These are phyloP conservation scores for Phrynocephalus vlangalii DNA, from an alignment of 2,797 vertebrate genomes.

Conservation along the genomic window DNA sequence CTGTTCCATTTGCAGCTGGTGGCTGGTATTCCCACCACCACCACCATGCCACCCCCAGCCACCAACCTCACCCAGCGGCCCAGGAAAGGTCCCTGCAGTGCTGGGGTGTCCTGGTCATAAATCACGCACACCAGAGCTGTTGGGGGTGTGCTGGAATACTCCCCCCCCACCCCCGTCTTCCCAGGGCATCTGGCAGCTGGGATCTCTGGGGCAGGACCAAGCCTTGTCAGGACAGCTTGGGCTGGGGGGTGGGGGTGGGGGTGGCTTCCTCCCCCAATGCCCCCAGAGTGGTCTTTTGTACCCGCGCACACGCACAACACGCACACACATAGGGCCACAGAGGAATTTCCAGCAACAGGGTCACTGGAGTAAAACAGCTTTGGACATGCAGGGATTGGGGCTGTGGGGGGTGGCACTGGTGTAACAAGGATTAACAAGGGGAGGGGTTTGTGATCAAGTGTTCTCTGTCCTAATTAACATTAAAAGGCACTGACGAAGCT, in stretches of 20 bases:
- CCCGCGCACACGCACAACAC: not conserved
- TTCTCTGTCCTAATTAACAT: conserved; percentile 60
- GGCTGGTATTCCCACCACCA: too few relatives aligned
- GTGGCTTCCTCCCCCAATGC: not conserved
- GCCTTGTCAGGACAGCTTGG: not conserved
- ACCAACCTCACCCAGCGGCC: too few relatives aligned
- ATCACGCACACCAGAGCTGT: too few relatives aligned
- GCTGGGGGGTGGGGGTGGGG: not conserved
- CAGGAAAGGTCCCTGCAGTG: too few relatives aligned
- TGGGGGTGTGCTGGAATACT: too few relatives aligned
- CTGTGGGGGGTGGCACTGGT: not conserved
- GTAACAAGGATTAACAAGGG: conserved; percentile 14
- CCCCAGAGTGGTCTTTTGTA: conserved; percentile 59
- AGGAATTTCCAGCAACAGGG: not conserved
- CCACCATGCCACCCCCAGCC: too few relatives aligned
- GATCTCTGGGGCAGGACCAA: too few relatives aligned
- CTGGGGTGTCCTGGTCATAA: too few relatives aligned
- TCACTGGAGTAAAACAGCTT: not conserved
- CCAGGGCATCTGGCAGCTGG: not conserved
- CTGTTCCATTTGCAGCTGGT: too few relatives aligned
- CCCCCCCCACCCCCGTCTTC: too few relatives aligned
- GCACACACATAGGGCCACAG: too few relatives aligned
- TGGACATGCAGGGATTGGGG: conserved; percentile 1
- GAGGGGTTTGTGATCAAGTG: conserved; percentile 39
- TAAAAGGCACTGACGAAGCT: conserved; percentile 51